Conservation (phyloP, 2,888 invertebrate genomes). For the Dryobotodes eremita region DNA sequence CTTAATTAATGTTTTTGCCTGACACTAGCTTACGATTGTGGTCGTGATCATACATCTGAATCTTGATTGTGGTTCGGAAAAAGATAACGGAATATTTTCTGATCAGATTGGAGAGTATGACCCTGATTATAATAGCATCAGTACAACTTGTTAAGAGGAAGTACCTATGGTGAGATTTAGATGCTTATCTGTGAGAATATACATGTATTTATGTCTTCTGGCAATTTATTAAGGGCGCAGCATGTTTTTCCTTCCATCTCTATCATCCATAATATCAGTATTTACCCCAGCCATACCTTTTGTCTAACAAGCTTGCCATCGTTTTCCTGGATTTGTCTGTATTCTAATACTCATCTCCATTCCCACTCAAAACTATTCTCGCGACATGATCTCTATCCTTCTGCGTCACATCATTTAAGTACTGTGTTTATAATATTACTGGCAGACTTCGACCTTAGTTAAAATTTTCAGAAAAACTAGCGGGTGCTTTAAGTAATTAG, state of each 20-base stretch:
- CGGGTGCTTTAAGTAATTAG: not conserved
- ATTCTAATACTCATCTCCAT: not conserved
- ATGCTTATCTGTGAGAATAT: not conserved
- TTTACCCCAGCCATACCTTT: no score
- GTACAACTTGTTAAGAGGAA: not conserved
- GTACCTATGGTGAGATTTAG: not conserved
- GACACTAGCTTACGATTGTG: constrained; percentile 3
- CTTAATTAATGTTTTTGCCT: constrained; percentile 36
- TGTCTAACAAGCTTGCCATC: no score
- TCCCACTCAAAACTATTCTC: not conserved
- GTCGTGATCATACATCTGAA: not conserved
- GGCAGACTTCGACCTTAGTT: not conserved
- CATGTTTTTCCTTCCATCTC: not conserved
- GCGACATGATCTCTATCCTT: not conserved
- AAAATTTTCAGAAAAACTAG: not conserved
- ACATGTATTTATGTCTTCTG: not conserved
- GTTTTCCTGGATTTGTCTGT: not conserved
- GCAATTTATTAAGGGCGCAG: no score
- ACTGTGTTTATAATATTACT: not conserved
- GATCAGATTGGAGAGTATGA: not conserved
- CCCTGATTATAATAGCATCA: not conserved
- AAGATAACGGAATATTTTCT: not conserved
- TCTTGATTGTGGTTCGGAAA: not conserved
- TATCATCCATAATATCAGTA: not conserved
- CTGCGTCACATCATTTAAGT: not conserved